Percentiles rank a stretch among this genome's conserved stretches.
phyloP scores from a whole-genome alignment of 2,888 invertebrate genomes.

The Eristalinus aeneus region DNA sequence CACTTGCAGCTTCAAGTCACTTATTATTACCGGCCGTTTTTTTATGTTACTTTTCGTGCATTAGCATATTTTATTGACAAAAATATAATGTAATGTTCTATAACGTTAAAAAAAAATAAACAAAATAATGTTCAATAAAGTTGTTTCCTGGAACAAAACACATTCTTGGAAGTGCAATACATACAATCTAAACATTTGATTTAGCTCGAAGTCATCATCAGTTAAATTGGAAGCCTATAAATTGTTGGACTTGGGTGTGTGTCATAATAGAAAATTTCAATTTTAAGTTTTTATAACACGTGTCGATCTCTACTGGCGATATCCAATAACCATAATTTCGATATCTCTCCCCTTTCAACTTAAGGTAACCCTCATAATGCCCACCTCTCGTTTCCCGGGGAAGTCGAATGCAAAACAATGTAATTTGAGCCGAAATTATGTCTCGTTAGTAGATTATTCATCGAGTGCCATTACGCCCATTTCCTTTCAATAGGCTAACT shows the following conservation, averaged over 20 bases:
- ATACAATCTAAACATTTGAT: background rate
- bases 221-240: background rate
- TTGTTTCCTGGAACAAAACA: too few relatives aligned
- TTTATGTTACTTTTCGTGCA: too few relatives aligned
- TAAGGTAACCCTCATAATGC: background rate
- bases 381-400: background rate
- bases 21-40: too few relatives aligned
- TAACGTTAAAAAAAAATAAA: too few relatives aligned
- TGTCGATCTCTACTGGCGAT: background rate
- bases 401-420: conserved; percentile 67
- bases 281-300: background rate
- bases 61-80: too few relatives aligned
- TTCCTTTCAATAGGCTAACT: conserved; percentile 71
- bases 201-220: background rate
- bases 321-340: conserved; percentile 1
- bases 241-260: background rate
- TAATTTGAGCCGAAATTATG: conserved; percentile 74
- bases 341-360: conserved; percentile 9
- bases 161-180: too few relatives aligned
- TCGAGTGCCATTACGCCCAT: conserved; percentile 71
- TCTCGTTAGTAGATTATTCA: conserved; percentile 74
- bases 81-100: too few relatives aligned
- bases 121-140: too few relatives aligned
- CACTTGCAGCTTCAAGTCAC: too few relatives aligned
- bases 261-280: background rate